Evolutionary conservation across 1,140 invertebrate genomes (phyloP).

Genomic region (Potamilus streckersoni): DNA sequence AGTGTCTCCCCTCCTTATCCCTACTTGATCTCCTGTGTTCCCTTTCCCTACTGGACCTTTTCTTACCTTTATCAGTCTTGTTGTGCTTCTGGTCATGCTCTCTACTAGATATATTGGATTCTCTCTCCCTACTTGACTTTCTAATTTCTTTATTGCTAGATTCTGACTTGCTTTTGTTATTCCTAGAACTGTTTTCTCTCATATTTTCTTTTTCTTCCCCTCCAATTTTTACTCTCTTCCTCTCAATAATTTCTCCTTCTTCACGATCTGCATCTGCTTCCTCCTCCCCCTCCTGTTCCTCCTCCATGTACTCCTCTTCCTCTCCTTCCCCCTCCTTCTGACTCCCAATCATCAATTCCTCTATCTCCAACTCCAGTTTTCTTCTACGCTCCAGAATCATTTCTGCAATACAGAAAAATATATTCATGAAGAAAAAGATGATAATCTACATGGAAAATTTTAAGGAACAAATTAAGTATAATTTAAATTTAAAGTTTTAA

Average conservation of each 20-base stretch:
- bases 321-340: conserved; percentile 1
- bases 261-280: background rate
- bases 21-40: background rate
- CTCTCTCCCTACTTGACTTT: conserved; percentile 7
- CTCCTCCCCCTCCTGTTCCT: conserved; percentile 12
- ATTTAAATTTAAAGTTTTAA: too few species aligned
- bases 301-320: conserved; percentile 17
- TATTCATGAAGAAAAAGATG: too few species aligned
- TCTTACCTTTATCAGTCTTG: background rate
- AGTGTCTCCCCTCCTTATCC: background rate
- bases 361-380: conserved; percentile 26
- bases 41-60: conserved; percentile 8
- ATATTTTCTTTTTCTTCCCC: conserved; percentile 14
- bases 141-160: conserved; percentile 1
- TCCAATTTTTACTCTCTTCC: conserved; percentile 22
- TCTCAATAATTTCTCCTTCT: conserved; percentile 12
- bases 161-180: background rate
- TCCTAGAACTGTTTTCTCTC: conserved; percentile 9
- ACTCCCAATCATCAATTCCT: conserved; percentile 22
- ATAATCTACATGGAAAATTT: too few species aligned
- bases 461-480: too few species aligned
- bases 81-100: conserved; percentile 1
- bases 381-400: conserved; percentile 4
- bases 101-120: conserved; percentile 1
- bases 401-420: too few species aligned